Base-by-base conservation (phyloP, 2,113 vertebrate species). In the Chionodraco myersi region DNA sequence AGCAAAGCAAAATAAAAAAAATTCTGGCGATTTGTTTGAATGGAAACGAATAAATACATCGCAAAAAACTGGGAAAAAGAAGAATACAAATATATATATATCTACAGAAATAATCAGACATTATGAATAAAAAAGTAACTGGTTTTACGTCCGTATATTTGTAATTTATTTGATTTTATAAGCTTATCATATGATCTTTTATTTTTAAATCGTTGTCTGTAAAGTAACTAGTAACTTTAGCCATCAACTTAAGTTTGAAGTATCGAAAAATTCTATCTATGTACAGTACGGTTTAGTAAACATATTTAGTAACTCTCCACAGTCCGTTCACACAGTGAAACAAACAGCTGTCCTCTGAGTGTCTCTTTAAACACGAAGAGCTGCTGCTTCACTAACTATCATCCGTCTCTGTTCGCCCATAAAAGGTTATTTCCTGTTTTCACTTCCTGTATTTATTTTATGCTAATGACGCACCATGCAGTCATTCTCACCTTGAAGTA, bases 351-450 rank as follows among this genome's bases (percentile, higher is more conserved):
- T 14, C 9, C 52, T 23, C 5, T 56, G 15, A 75, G 49, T 47
- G 51, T 64, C 52, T 56, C 21, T 71, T 9, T 44, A 34, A 18
- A 71, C 54, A 58, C 0, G 15, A 65, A 5, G 30, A 62, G 54
- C 63, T 49, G n/a, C 44, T 7, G 49, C 53, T 6, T 64, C 49
- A 71, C 3, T 6, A 66, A 71, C 5, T 6, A 66, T 12, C 41
- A 56, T 78, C 68, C 5, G 3, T 70, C 58, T 16, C 49, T 47
- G 48, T 71, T 41, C 11, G 3, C 15, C 52, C 52, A 48, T 34
- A n/a, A 60, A 73, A 60, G 58, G 7, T 49, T 21, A 59, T 54
- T 80, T 77, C 73, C 51, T 77, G 57, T 68, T 14, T 18, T n/a
- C 9, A 30, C 44, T 77, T 72, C 73, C 65, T 75, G 66, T 23